Evolutionary conservation across 2,797 vertebrate species (phyloP).

Genomic region (Lithobates sylvaticus): DNA sequence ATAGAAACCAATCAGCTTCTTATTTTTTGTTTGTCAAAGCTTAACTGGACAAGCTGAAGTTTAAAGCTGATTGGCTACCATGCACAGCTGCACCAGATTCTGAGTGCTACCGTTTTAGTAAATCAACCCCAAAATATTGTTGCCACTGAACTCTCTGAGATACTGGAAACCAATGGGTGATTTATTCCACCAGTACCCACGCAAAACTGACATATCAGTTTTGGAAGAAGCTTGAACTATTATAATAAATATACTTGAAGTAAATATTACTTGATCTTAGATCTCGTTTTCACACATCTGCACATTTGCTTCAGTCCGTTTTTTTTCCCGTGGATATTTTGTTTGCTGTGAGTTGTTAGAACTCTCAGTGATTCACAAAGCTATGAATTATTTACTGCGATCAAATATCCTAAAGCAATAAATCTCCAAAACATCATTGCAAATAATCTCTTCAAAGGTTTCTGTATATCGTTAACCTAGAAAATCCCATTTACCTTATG

Average conservation of each 20-base stretch:
- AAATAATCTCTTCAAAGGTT: constrained; percentile 27
- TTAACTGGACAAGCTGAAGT: too few species aligned
- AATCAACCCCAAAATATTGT: too few species aligned
- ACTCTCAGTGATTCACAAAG: constrained; percentile 18
- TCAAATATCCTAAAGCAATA: constrained; percentile 39
- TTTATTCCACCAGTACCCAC: too few species aligned
- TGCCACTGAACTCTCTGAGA: too few species aligned
- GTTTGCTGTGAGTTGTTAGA: constrained; percentile 30
- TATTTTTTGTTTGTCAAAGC: too few species aligned
- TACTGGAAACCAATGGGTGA: too few species aligned
- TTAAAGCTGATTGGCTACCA: too few species aligned
- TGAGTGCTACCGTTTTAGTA: too few species aligned
- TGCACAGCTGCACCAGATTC: too few species aligned
- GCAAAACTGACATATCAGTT: too few species aligned
- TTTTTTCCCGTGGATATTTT: constrained; percentile 6
- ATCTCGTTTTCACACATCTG: neutral
- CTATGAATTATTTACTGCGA: constrained; percentile 42
- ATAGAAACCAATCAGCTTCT: too few species aligned
- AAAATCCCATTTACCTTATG: constrained; percentile 19
- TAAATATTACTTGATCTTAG: too few species aligned
- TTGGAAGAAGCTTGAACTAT: neutral
- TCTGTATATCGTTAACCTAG: neutral
- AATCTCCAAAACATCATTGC: constrained; percentile 26
- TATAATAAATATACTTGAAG: neutral
- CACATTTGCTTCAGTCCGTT: neutral